Conservation (phyloP, 2,797 vertebrate genomes). For the Hapalemur alaotrensis region DNA sequence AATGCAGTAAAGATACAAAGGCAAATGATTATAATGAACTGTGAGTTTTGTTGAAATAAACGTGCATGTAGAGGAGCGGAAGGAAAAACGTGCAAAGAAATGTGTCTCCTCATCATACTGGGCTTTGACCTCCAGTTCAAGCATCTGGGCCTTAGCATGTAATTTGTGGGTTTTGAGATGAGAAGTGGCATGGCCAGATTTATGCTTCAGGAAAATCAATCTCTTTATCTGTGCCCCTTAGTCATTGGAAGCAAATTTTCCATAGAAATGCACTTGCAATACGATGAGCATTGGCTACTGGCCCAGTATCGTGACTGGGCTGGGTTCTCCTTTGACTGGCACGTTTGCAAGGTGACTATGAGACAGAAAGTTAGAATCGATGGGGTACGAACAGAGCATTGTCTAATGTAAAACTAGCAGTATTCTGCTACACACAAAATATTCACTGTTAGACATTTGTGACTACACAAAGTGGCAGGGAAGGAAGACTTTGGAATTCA, state of each 20-base stretch:
- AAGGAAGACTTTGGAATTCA: not conserved
- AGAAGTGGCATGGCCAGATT: not conserved
- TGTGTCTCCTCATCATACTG: rapidly evolving
- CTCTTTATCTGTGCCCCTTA: not conserved
- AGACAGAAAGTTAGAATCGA: not conserved
- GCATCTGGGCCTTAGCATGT: rapidly evolving
- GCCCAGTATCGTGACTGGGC: not conserved
- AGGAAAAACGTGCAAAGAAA: not conserved
- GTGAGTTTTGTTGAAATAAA: not conserved
- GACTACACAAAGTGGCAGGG: not conserved
- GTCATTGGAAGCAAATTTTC: not conserved
- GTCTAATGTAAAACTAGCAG: not conserved
- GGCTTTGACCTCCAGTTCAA: not conserved
- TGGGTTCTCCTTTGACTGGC: not conserved
- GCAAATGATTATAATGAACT: rapidly evolving
- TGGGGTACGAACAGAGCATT: rapidly evolving
- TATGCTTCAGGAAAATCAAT: not conserved
- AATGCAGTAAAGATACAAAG: not conserved
- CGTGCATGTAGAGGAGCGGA: not conserved
- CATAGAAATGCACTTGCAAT: not conserved
- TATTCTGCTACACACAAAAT: not conserved
- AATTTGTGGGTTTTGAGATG: not conserved
- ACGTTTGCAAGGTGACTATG: not conserved
- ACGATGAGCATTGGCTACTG: not conserved
- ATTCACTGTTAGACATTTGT: not conserved